Base-by-base conservation (phyloP, 2,113 vertebrate species). In the Tor tambroides region DNA sequence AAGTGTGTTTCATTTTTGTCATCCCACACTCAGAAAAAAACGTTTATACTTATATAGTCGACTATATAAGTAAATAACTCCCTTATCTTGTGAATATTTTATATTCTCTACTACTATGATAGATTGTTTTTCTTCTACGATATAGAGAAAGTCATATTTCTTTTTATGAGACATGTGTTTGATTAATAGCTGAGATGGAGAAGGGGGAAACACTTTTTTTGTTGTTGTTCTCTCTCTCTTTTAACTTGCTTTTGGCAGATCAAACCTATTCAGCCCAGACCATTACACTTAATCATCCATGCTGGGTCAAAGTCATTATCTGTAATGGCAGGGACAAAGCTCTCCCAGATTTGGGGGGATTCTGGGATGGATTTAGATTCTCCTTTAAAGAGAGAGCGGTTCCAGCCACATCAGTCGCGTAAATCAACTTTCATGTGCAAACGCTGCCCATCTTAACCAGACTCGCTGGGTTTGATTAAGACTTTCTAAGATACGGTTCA, bases 241-340 rank as follows among this genome's bases (percentile, higher is more conserved):
- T 90, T 89, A 83, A 83, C 80, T 81, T n/a, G 86, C 89, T 90
- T 91, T 91, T 91, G 88, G 92, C 90, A 76, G 90, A 92, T 89
- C 89, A 63, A 51, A n/a, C 89, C 93, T 88, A 88, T 90, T 93
- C 92, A 92, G 92, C 90, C 91, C 28, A 92, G 92, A 89, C 92
- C 94, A 93, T 95, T 94, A 94, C 91, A 90, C 43, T 71, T 92
- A 94, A 95, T 94, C 90, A 92, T 85, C 89, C 89, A 88, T 90
- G 89, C 91, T 89, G 92, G 94, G 93, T 93, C 91, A 90, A 72
- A 80, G 89, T 90, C 90, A 93, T 94, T 94, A 93, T 91, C 91
- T 91, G 86, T 90, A 88, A 92, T 92, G 93, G 88, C 89, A 90
- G 91, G 93, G 94, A 94, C 93, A 94, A 94, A 54, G 92, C 91